A percentile compares a stretch with the other conserved stretches of the same genome.
These are phyloP conservation scores for Drosophila vallismaia DNA, from an alignment of 2,888 invertebrate species.

Conservation along the genomic window DNA sequence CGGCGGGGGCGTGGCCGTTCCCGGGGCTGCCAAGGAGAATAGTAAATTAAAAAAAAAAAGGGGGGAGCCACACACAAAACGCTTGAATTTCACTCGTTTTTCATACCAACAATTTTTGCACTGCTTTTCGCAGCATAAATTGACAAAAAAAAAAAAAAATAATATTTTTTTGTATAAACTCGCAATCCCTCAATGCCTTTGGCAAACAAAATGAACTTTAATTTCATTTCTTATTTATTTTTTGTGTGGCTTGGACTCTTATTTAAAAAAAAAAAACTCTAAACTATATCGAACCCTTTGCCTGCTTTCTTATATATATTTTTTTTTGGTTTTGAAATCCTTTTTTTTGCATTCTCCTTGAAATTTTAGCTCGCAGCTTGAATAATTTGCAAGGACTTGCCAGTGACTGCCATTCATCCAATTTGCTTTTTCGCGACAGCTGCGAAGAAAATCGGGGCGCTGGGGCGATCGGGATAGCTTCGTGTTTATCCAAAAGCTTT, in stretches of 20 bases:
- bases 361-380: constrained; percentile 11
- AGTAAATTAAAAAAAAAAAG: constrained; percentile 31
- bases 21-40: constrained; percentile 5
- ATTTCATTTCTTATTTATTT: constrained; percentile 15
- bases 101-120: background rate
- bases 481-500: constrained; percentile 67
- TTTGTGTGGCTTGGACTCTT: background rate
- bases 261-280: too few relatives aligned
- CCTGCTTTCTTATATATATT: background rate
- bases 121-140: constrained; percentile 9
- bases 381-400: constrained; percentile 33
- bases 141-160: constrained; percentile 19
- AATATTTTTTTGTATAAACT: background rate
- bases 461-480: too few relatives aligned
- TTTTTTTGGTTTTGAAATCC: background rate
- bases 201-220: constrained; percentile 33
- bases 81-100: constrained; percentile 14
- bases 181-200: constrained; percentile 2
- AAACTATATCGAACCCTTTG: constrained; percentile 6
- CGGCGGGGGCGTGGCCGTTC: constrained; percentile 9
- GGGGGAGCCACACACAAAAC: constrained; percentile 7
- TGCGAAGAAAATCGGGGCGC: constrained; percentile 28
- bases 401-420: constrained; percentile 22
- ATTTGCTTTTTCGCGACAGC: constrained; percentile 48
- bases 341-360: background rate